Evolutionary conservation across 2,888 invertebrate genomes (phyloP).

Genomic region (Pomacea canaliculata): DNA sequence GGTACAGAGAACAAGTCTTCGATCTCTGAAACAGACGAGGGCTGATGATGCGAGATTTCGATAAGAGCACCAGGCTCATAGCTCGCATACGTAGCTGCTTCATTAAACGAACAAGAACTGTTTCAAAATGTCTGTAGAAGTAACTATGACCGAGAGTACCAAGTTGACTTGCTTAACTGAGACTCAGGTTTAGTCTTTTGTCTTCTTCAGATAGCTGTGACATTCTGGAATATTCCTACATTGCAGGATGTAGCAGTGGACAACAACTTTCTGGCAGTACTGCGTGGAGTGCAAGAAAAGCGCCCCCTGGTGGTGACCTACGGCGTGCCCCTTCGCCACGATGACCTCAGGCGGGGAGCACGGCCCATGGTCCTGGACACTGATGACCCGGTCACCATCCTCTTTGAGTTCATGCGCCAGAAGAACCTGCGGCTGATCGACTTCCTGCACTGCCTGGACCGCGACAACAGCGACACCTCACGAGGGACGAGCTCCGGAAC

Average conservation of each 20-base stretch:
- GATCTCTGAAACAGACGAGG: background rate
- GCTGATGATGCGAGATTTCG: too few relatives aligned
- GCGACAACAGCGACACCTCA: constrained; percentile 39
- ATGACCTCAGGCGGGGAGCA: constrained; percentile 41
- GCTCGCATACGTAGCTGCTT: too few relatives aligned
- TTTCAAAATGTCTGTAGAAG: too few relatives aligned
- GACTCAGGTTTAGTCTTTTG: too few relatives aligned
- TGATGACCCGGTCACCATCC: constrained; percentile 42
- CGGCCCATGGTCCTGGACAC: constrained; percentile 48
- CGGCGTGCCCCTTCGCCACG: constrained; percentile 48
- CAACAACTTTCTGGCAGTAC: constrained; percentile 27
- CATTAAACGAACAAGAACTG: too few relatives aligned
- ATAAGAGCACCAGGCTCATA: too few relatives aligned
- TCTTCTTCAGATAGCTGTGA: too few relatives aligned
- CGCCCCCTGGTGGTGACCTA: constrained; percentile 41
- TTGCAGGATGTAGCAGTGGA: constrained; percentile 31
- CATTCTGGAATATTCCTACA: too few relatives aligned
- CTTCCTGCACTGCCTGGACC: constrained; percentile 37
- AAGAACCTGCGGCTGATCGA: constrained; percentile 40
- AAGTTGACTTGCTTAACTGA: too few relatives aligned
- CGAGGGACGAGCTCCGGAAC: constrained; percentile 36
- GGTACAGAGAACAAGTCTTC: constrained; percentile 31
- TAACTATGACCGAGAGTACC: background rate
- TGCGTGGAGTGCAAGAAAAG: constrained; percentile 22
- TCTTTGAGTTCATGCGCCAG: constrained; percentile 38